These are phyloP conservation scores for Sandelia bainsii DNA, from an alignment of 2,797 vertebrate genomes.

Conservation along the genomic window DNA sequence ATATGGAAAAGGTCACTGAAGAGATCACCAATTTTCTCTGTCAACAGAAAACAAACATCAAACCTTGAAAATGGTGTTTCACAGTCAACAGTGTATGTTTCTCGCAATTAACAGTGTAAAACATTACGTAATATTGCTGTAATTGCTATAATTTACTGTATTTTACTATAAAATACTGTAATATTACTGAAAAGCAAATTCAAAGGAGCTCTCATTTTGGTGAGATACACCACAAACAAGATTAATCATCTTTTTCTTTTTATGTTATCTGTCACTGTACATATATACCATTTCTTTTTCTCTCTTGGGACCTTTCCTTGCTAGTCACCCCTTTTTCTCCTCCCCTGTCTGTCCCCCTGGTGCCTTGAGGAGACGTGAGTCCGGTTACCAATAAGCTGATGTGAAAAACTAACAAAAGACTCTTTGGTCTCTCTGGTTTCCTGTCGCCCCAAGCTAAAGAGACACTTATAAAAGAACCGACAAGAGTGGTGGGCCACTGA, in stretches of 20 bases:
- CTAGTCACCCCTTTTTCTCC: slow-evolving; percentile 20
- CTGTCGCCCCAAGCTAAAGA: slow-evolving; percentile 75
- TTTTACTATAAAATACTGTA: neutral
- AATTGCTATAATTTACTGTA: too few relatives aligned
- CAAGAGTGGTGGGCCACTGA: slow-evolving; percentile 56
- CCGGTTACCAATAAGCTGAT: slow-evolving; percentile 82
- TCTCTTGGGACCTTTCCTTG: neutral
- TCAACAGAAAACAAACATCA: too few relatives aligned
- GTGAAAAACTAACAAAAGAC: slow-evolving; percentile 78
- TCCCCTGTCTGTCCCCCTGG: slow-evolving; percentile 42
- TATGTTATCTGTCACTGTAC: slow-evolving; percentile 14
- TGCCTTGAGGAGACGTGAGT: slow-evolving; percentile 78
- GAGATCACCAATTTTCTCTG: too few relatives aligned
- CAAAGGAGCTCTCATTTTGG: neutral
- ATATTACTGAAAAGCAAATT: neutral
- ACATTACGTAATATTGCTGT: too few relatives aligned
- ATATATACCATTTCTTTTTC: slow-evolving; percentile 5
- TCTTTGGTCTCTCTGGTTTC: slow-evolving; percentile 81
- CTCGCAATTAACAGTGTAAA: too few relatives aligned
- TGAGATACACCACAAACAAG: neutral
- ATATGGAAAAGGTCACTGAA: too few relatives aligned
- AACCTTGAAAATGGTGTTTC: too few relatives aligned
- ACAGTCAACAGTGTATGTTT: too few relatives aligned
- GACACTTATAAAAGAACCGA: slow-evolving; percentile 70
- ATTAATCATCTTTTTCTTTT: neutral